A percentile compares a stretch with the other conserved stretches of the same genome.
Conservation (phyloP, 2,888 invertebrate species). For the Odontothrips loti region DNA sequence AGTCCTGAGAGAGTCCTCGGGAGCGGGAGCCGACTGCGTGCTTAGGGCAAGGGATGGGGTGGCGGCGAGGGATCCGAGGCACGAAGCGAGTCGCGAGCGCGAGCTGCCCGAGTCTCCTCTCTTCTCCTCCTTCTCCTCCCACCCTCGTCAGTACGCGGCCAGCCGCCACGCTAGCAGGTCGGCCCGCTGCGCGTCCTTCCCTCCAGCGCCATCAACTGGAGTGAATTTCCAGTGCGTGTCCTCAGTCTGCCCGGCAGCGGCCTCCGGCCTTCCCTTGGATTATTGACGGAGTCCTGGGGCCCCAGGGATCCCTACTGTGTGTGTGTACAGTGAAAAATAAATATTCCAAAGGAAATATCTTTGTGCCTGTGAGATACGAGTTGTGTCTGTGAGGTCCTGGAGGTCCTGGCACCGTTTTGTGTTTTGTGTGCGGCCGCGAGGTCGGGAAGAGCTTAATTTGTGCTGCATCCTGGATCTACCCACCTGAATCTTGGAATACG, state of each 20-base stretch:
- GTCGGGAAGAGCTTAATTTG: neutral
- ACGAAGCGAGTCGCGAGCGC: neutral
- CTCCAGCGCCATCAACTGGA: neutral
- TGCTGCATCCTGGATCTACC: neutral
- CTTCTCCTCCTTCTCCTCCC: too few relatives aligned
- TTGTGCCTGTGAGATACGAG: neutral
- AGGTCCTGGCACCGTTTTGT: neutral
- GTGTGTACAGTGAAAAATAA: neutral
- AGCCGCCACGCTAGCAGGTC: neutral
- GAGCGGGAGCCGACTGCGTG: neutral
- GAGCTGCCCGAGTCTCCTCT: too few relatives aligned
- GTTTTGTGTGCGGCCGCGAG: neutral
- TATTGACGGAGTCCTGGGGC: neutral
- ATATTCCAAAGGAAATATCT: neutral
- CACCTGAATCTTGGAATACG: neutral
- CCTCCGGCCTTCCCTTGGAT: neutral
- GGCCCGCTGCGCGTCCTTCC: neutral
- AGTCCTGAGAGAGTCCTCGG: neutral
- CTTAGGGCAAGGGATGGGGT: neutral
- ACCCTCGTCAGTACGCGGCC: neutral
- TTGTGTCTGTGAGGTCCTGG: neutral
- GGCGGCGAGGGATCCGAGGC: neutral
- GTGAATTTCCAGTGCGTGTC: too few relatives aligned
- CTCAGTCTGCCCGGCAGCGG: too few relatives aligned
- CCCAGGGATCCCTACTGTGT: neutral